Conservation (phyloP, 2,797 vertebrate genomes). For the Melanotaenia boesemani region DNA sequence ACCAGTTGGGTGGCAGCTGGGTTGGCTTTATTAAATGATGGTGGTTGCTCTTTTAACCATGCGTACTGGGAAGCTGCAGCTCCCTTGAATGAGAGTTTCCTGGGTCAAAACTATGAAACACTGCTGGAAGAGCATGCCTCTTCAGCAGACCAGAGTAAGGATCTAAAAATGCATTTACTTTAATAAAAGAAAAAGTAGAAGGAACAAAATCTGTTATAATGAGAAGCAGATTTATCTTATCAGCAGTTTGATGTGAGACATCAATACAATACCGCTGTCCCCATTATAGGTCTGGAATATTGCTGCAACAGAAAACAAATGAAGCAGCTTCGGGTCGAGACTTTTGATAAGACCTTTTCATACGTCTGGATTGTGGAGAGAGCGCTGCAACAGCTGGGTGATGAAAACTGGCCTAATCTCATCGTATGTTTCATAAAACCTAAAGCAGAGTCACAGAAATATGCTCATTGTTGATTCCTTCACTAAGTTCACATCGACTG, state of each 20-base stretch:
- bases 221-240: constrained; percentile 59
- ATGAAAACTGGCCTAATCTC: constrained; percentile 46
- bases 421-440: constrained; percentile 11
- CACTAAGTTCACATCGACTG: constrained; percentile 9
- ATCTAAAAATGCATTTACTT: too few relatives aligned
- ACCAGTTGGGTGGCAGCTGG: too few relatives aligned
- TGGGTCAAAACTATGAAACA: too few relatives aligned
- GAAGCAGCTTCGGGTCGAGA: constrained; percentile 19
- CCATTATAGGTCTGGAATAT: constrained; percentile 37
- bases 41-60: too few relatives aligned
- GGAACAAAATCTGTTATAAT: constrained; percentile 52
- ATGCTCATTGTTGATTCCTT: constrained; percentile 19
- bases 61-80: too few relatives aligned
- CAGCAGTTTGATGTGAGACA: constrained; percentile 39
- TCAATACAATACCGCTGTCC: constrained; percentile 42
- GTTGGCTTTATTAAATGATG: too few relatives aligned
- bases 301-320: constrained; percentile 58
- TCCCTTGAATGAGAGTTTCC: too few relatives aligned
- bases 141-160: too few relatives aligned
- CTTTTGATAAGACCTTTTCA: constrained; percentile 19
- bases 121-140: too few relatives aligned
- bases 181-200: constrained; percentile 16
- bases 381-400: constrained; percentile 34
- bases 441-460: constrained; percentile 5
- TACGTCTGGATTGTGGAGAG: constrained; percentile 30